Percentiles rank a stretch among this genome's conserved stretches.
These are phyloP conservation scores for Trichosurus vulpecula DNA, from an alignment of 2,797 vertebrate genomes.

Conservation along the genomic window DNA sequence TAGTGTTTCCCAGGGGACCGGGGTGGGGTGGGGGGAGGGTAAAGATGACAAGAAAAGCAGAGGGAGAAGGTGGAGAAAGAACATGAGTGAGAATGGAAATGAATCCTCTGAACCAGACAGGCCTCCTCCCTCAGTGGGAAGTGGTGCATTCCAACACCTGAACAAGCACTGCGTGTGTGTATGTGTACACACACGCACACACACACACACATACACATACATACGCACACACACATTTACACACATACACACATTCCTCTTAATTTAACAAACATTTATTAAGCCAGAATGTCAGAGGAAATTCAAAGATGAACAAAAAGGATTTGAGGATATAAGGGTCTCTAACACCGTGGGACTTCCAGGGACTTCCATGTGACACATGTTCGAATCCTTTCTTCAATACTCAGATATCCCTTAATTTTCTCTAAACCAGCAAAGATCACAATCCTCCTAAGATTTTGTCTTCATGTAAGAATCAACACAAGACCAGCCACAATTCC, in stretches of 20 bases:
- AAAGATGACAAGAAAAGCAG: not conserved
- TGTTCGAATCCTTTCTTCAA: not conserved
- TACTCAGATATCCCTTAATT: not conserved
- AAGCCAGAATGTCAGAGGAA: not conserved
- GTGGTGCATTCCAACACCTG: not conserved
- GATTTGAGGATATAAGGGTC: too few species aligned
- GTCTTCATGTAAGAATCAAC: not conserved
- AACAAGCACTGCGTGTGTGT: not conserved
- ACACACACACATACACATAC: too few species aligned
- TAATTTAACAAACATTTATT: not conserved
- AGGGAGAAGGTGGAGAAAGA: not conserved
- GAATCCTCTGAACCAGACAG: not conserved
- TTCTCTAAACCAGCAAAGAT: not conserved
- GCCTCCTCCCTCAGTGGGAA: not conserved
- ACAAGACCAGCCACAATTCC: not conserved
- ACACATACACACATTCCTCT: not conserved
- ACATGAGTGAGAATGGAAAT: not conserved
- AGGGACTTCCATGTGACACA: not conserved
- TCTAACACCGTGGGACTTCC: too few species aligned
- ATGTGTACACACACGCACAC: too few species aligned
- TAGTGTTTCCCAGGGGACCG: not conserved
- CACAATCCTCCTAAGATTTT: not conserved
- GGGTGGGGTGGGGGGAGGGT: not conserved
- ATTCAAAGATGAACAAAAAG: not conserved
- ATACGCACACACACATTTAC: too few species aligned